A percentile compares a stretch with the other conserved stretches of the same genome.
Conservation (phyloP, 2,888 invertebrate genomes). For the Scaptomyza caliginosa region DNA sequence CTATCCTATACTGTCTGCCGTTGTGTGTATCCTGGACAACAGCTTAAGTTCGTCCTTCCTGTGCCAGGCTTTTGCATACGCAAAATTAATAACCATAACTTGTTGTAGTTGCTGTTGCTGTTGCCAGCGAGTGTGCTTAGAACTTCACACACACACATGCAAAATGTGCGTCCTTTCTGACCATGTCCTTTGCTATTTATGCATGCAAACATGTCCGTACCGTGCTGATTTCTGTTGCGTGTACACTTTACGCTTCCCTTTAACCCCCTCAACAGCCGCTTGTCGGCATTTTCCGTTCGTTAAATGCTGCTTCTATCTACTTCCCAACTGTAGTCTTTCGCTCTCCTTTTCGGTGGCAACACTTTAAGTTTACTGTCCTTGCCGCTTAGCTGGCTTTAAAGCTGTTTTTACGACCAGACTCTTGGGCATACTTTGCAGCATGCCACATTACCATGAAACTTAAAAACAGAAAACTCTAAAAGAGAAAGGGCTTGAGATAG, state of each 20-base stretch:
- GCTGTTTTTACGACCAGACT: conserved; percentile 14
- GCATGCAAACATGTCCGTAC: conserved; percentile 76
- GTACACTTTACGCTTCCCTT: conserved; percentile 61
- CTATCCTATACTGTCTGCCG: conserved; percentile 9
- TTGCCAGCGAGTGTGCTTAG: conserved; percentile 17
- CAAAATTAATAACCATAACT: conserved; percentile 80
- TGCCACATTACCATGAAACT: conserved; percentile 9
- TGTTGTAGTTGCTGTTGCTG: conserved; percentile 48
- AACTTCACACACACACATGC: conserved; percentile 28
- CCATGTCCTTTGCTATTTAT: conserved; percentile 75
- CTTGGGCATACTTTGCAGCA: conserved; percentile 21
- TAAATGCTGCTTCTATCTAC: conserved; percentile 40
- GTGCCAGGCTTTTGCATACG: conserved; percentile 64
- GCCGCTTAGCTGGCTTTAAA: conserved; percentile 28
- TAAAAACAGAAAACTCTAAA: conserved; percentile 1
- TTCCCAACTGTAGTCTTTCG: too few relatives aligned
- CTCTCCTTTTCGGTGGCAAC: conserved; percentile 8
- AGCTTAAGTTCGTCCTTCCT: conserved; percentile 67
- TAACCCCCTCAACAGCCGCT: conserved; percentile 40
- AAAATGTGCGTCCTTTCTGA: conserved; percentile 31
- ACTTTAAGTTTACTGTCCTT: conserved; percentile 25
- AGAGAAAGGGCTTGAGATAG: not conserved
- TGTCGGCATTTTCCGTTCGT: conserved; percentile 58
- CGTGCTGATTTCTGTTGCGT: conserved; percentile 70
- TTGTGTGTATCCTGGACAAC: conserved; percentile 14